A percentile compares a stretch with the other conserved stretches of the same genome.
phyloP scores from a whole-genome alignment of 2,888 invertebrate species.

The Sclerodermus sp. region DNA sequence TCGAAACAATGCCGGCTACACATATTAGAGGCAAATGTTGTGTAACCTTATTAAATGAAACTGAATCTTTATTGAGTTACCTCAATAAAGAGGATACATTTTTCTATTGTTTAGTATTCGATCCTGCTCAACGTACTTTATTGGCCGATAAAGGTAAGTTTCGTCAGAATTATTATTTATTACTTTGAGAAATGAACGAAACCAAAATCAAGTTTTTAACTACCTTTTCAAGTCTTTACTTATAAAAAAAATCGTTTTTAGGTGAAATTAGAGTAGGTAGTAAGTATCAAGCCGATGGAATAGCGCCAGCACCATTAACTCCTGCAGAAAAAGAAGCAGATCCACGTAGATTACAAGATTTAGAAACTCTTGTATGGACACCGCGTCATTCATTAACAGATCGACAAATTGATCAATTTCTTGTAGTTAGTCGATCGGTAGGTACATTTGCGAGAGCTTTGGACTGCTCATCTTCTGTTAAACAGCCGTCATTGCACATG shows the following conservation, averaged over 20 bases:
- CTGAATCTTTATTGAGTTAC: slow-evolving; percentile 95
- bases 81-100: slow-evolving; percentile 98
- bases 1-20: slow-evolving; percentile 97
- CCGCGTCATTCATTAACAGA: slow-evolving; percentile 89
- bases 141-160: slow-evolving; percentile 89
- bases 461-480: slow-evolving; percentile 97
- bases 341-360: slow-evolving; percentile 71
- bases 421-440: slow-evolving; percentile 91
- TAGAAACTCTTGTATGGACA: slow-evolving; percentile 94
- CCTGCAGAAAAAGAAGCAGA: slow-evolving; percentile 61
- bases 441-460: slow-evolving; percentile 98
- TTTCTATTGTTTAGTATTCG: slow-evolving; percentile 99
- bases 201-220: too few species aligned
- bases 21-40: slow-evolving; percentile 99
- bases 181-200: too few species aligned
- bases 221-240: too few species aligned
- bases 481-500: slow-evolving; percentile 98
- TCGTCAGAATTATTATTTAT: neutral
- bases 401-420: slow-evolving; percentile 97
- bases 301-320: slow-evolving; percentile 64
- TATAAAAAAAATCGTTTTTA: slow-evolving; percentile 17
- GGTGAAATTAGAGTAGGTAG: slow-evolving; percentile 76
- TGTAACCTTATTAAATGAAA: slow-evolving; percentile 98
- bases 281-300: slow-evolving; percentile 94
- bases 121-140: slow-evolving; percentile 97